These are phyloP conservation scores for Xenentodon cancila DNA, from an alignment of 2,797 vertebrate species.

Conservation along the genomic window DNA sequence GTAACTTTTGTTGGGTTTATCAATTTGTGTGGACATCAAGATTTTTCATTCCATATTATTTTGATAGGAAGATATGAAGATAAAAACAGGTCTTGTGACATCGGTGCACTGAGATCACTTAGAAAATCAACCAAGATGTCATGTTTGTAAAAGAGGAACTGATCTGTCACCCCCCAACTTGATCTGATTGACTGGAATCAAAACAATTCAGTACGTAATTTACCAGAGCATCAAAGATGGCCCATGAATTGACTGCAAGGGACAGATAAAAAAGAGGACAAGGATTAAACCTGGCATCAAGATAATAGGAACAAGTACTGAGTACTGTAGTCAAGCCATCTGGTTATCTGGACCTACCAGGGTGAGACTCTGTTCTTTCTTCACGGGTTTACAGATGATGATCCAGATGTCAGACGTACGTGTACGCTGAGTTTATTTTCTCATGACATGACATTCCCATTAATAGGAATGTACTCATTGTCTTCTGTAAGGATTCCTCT, in stretches of 20 bases:
- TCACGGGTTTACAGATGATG: no score
- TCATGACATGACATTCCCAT: not conserved
- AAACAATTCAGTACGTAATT: conserved; percentile 15
- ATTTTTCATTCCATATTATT: not conserved
- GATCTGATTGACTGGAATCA: not conserved
- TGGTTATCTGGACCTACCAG: not conserved
- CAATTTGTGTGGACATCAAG: conserved; percentile 23
- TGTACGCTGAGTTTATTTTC: not conserved
- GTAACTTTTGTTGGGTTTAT: conserved; percentile 42
- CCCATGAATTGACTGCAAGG: not conserved
- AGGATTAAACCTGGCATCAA: not conserved
- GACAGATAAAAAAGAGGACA: no score
- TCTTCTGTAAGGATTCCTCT: conserved; percentile 7
- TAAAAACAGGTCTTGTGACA: conserved; percentile 7
- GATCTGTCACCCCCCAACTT: not conserved
- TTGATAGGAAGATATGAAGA: conserved; percentile 11
- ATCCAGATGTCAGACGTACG: not conserved
- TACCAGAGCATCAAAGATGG: conserved; percentile 4
- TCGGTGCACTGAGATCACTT: conserved; percentile 12
- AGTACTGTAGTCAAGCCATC: conserved; percentile 5
- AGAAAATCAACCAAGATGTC: not conserved
- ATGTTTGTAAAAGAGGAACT: conserved; percentile 8
- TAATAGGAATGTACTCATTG: not conserved
- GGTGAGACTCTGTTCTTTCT: not conserved
- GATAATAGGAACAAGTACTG: not conserved